phyloP scores from a whole-genome alignment of 2,888 invertebrate species.

The Flexamia atlantica region DNA sequence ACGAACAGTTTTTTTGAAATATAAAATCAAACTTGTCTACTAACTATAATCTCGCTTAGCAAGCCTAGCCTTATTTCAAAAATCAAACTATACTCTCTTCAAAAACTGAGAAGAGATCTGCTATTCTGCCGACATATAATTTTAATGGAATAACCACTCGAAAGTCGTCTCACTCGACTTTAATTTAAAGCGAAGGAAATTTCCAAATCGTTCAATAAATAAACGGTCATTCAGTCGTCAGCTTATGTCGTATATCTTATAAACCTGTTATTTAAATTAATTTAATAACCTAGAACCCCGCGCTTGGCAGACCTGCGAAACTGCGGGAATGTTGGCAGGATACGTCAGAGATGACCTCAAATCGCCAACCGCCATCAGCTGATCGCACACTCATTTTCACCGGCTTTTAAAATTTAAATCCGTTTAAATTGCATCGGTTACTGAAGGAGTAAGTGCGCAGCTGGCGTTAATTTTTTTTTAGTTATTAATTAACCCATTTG shows the following conservation, averaged over 20 bases:
- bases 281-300: conserved; percentile 6
- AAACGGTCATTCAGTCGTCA: not conserved
- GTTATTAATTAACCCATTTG: no score
- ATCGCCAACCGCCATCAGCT: conserved; percentile 4
- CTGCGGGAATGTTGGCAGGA: not conserved
- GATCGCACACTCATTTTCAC: not conserved
- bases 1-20: no score
- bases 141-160: no score
- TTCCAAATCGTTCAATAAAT: conserved; percentile 10
- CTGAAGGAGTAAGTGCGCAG: no score
- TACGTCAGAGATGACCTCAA: conserved; percentile 17
- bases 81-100: no score
- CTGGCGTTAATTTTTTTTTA: no score
- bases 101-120: no score
- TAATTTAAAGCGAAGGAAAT: not conserved
- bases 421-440: no score
- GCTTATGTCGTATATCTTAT: not conserved
- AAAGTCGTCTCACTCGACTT: not conserved
- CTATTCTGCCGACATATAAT: no score
- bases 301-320: conserved; percentile 6
- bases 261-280: conserved; percentile 27
- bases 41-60: no score
- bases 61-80: no score
- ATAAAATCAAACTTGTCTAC: not conserved
- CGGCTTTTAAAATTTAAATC: no score